phyloP scores from a whole-genome alignment of 1,140 invertebrate species.

The Drosophila pachea region DNA sequence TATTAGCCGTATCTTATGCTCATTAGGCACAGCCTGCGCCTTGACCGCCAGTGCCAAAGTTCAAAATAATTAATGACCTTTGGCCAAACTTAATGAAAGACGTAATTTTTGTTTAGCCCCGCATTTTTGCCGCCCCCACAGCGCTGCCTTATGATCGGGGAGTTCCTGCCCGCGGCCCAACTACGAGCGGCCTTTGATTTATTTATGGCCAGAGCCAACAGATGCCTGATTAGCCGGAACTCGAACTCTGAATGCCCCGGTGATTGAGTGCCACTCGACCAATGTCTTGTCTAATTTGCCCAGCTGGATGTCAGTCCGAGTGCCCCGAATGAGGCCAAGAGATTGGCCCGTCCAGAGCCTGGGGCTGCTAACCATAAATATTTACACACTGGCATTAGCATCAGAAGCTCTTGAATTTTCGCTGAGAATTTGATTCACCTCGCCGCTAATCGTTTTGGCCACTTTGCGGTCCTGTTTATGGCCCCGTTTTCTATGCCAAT shows the following conservation, averaged over 20 bases:
- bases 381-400: not conserved
- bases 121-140: conserved; percentile 1
- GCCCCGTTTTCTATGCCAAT: conserved; percentile 5
- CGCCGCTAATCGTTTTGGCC: not conserved
- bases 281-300: conserved; percentile 68
- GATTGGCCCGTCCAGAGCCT: no score
- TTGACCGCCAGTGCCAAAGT: conserved; percentile 69
- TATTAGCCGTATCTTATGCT: conserved; percentile 67
- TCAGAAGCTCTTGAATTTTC: no score
- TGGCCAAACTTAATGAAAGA: conserved; percentile 74
- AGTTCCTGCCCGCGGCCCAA: no score
- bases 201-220: conserved; percentile 62
- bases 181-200: conserved; percentile 64
- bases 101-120: conserved; percentile 56
- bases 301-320: conserved; percentile 24
- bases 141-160: conserved; percentile 45
- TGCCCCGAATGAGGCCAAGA: not conserved
- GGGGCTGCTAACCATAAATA: not conserved
- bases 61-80: conserved; percentile 77
- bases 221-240: conserved; percentile 64
- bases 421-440: not conserved
- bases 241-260: conserved; percentile 48
- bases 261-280: conserved; percentile 60
- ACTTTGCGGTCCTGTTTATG: conserved; percentile 23
- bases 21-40: conserved; percentile 74